Percentiles rank a stretch among this genome's conserved stretches.
Conservation (phyloP, 53 echinoderm and acorn worm genomes). For the Stichopus horrens region DNA sequence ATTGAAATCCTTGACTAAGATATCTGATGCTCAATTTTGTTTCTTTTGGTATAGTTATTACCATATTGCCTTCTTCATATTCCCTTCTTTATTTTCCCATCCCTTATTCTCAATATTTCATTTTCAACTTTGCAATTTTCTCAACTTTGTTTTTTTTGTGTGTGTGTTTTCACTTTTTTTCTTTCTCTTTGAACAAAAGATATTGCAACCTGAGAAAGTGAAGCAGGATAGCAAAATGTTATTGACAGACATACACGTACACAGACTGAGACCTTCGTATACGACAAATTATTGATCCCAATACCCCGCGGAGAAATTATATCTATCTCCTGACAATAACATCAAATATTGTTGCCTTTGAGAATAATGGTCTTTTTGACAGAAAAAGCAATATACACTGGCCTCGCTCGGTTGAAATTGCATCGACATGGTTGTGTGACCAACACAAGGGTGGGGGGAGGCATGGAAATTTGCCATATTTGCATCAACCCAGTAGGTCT, state of each 20-base stretch:
- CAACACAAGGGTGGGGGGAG: not conserved
- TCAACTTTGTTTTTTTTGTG: not conserved
- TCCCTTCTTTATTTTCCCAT: not conserved
- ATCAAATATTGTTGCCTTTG: slow-evolving; percentile 38
- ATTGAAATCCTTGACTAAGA: too few species aligned
- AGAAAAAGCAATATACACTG: slow-evolving; percentile 21
- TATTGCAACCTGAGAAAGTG: not conserved
- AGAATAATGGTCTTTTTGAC: slow-evolving; percentile 30
- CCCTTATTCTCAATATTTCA: not conserved
- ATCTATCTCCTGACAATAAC: slow-evolving; percentile 43
- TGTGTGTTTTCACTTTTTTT: not conserved
- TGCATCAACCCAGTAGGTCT: not conserved
- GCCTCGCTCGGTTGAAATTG: slow-evolving; percentile 29
- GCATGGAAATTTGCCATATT: slow-evolving; percentile 28
- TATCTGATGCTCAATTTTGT: not conserved
- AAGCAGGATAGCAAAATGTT: not conserved
- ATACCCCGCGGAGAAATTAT: slow-evolving; percentile 41
- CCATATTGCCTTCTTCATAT: not conserved
- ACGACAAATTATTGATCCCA: slow-evolving; percentile 42
- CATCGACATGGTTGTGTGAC: slow-evolving; percentile 39
- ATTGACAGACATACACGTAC: not conserved
- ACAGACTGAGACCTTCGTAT: slow-evolving; percentile 21
- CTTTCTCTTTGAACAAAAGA: not conserved
- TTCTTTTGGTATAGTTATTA: not conserved
- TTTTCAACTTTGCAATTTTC: not conserved